Conservation (phyloP, 2,113 vertebrate species). For the Sander vitreus region DNA sequence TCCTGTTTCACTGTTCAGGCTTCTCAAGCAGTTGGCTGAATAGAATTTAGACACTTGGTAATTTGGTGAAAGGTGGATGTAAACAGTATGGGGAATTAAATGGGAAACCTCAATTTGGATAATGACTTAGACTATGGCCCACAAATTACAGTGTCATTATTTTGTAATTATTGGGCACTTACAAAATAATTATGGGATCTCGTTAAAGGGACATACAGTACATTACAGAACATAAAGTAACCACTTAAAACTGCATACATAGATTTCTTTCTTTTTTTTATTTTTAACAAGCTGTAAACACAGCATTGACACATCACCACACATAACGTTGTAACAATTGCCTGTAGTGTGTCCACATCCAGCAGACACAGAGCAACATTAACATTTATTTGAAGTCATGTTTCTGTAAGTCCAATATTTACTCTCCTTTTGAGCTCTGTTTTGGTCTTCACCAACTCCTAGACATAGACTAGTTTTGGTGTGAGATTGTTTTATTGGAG, state of each 20-base stretch:
- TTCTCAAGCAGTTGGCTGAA: conserved; percentile 40
- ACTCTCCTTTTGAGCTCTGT: not conserved
- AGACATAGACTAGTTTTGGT: not conserved
- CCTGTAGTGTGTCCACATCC: not conserved
- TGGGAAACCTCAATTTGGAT: conserved; percentile 4
- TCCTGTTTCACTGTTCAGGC: conserved; percentile 43
- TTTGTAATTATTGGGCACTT: conserved; percentile 15
- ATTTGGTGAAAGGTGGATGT: conserved; percentile 46
- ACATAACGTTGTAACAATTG: not conserved
- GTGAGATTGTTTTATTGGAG: not conserved
- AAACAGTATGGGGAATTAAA: conserved; percentile 22
- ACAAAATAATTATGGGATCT: conserved; percentile 7
- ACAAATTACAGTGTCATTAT: conserved; percentile 27
- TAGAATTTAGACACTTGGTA: conserved; percentile 30
- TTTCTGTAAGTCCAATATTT: not conserved
- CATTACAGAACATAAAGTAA: not conserved
- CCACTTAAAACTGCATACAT: not conserved
- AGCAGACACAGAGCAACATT: not conserved
- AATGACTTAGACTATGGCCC: conserved; percentile 17
- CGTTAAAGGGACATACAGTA: not conserved
- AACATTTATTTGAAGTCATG: not conserved
- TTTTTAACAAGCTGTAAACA: not conserved
- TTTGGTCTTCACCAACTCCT: not conserved
- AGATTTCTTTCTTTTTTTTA: not conserved
- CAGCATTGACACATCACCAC: not conserved